Base-by-base conservation (phyloP, 1,140 invertebrate species). In the Probaryconus sp. region DNA sequence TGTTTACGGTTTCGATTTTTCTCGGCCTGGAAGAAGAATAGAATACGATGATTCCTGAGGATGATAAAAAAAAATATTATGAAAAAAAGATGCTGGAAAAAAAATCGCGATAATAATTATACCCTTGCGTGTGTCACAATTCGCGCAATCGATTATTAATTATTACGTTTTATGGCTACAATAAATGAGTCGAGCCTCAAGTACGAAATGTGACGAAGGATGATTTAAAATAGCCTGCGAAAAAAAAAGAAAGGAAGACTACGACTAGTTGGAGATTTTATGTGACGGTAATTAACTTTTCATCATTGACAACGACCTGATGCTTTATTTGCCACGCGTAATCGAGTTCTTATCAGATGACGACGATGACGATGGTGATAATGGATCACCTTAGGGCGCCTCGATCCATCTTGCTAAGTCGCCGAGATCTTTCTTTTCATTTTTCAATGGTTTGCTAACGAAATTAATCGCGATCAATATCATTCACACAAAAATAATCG, bases 301-400 rank as follows among this genome's bases (percentile, higher is more conserved):
- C 47, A 20, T 1, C 31, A 35, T 40, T 14, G 28, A 20, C 3
- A 14, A 17, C 43, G n/a, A n/a, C n/a, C n/a, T n/a, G n/a, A n/a
- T 11, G 48, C 28, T 24, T 18, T 42, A 43, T 43, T 45, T 35
- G 37, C 38, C 17, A 42, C 28, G 9, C 5, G 6, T 38, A 61
- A 40, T 40, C 43, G 16, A 50, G n/a, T 40, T 40, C 17, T 61
- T 61, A 61, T 61, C 33, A 50, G 56, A 61, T 40, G n/a, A 37
- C 10, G 38, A 11, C 4, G 33, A 5, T 24, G 43, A 63, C 30
- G 45, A 42, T 35, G 16, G 13, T 51, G 60, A 64, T 64, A 64
- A 64, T 64, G 60, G 30, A 53, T 51, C 48, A 28, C 38, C 38
- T 64, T 28, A 43, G 33, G 48, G 48, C 13, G 48, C 13, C 30